Percentiles rank a stretch among this genome's conserved stretches.
phyloP scores from a whole-genome alignment of 2,888 invertebrate species.

The Tipula confusa region DNA sequence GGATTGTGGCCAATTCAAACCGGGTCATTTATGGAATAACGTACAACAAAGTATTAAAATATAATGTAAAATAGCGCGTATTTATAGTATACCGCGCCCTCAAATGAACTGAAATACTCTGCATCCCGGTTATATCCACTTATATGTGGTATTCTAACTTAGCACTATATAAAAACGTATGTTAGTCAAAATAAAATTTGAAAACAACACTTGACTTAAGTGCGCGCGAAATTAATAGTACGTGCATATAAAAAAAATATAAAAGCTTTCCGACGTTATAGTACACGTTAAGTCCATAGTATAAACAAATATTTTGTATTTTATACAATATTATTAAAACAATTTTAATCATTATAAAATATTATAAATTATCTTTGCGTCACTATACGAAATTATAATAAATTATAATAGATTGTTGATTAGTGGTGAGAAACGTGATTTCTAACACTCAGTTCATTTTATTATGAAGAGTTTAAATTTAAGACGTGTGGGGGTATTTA shows the following conservation, averaged over 20 bases:
- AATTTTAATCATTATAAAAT: not conserved
- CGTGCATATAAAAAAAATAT: too few relatives aligned
- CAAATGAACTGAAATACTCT: not conserved
- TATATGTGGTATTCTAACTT: too few relatives aligned
- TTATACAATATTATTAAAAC: not conserved
- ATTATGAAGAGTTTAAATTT: too few relatives aligned
- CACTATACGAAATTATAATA: not conserved
- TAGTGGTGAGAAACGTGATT: not conserved
- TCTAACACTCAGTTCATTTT: too few relatives aligned
- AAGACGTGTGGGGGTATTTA: too few relatives aligned
- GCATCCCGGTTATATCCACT: too few relatives aligned
- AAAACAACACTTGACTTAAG: not conserved
- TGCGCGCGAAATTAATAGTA: too few relatives aligned
- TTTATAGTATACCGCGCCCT: not conserved
- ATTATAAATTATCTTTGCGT: not conserved
- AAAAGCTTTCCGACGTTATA: not conserved
- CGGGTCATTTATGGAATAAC: not conserved
- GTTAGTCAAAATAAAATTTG: not conserved
- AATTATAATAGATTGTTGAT: too few relatives aligned
- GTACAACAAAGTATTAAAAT: not conserved
- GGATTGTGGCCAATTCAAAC: not conserved
- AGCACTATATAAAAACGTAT: not conserved
- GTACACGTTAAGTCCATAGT: not conserved
- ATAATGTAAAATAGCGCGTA: not conserved
- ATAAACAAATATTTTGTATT: not conserved